Evolutionary conservation across 2,113 vertebrate species (phyloP).

Genomic region (Stomatorhinus ivindoensis): DNA sequence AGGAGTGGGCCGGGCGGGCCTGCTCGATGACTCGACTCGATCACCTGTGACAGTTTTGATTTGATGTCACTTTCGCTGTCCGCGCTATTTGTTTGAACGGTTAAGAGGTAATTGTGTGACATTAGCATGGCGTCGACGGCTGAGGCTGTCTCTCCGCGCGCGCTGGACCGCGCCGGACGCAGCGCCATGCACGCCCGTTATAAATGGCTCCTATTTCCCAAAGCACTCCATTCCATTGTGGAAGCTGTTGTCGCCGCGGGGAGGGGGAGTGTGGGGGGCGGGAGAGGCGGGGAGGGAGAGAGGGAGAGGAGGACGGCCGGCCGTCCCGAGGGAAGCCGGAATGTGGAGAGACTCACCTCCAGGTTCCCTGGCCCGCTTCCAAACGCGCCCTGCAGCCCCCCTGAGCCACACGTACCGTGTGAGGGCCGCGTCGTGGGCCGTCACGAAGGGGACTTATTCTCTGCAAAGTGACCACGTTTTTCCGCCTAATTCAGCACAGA

Average conservation of each 20-base stretch:
- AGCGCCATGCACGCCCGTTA: constrained; percentile 66
- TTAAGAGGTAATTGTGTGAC: constrained; percentile 99
- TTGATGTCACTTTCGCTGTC: constrained; percentile 92
- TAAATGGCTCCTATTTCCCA: constrained; percentile 68
- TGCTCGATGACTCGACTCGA: constrained; percentile 94
- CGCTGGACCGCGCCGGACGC: constrained; percentile 60
- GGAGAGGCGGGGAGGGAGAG: constrained; percentile 8
- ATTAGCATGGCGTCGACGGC: constrained; percentile 73
- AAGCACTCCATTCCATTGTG: constrained; percentile 46
- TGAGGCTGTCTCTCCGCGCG: constrained; percentile 59
- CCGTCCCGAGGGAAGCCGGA: constrained; percentile 1
- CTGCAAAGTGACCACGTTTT: not conserved
- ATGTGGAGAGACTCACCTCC: constrained; percentile 15
- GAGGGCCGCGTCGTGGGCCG: not conserved
- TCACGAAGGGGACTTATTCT: not conserved
- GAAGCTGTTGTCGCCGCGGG: constrained; percentile 38
- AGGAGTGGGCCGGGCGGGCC: constrained; percentile 57
- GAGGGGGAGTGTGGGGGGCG: constrained; percentile 20
- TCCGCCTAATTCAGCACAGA: not conserved
- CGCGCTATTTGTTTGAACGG: constrained; percentile 98
- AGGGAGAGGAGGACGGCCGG: not conserved
- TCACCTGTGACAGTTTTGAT: constrained; percentile 99
- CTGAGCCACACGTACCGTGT: constrained; percentile 39
- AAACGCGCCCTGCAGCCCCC: not conserved
- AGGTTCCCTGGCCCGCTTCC: constrained; percentile 11